Evolutionary conservation across 2,888 invertebrate species (phyloP), one percentile per base, ranked within the genome.

Genomic region (Trichogramma dendrolimi): DNA sequence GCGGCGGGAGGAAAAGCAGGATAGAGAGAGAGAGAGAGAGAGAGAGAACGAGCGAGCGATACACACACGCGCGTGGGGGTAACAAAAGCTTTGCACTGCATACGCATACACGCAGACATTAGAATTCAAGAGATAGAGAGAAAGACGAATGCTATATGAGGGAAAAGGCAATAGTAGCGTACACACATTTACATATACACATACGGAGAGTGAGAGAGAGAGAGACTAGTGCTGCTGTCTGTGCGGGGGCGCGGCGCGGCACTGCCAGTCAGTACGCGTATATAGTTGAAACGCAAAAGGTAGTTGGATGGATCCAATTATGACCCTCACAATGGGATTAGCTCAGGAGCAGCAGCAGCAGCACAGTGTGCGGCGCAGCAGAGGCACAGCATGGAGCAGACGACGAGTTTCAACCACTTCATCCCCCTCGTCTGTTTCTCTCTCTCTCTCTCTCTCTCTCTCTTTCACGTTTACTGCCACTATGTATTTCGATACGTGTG

Each of bases 281-380:
- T 27, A 27, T 27, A 27, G 27, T 27, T 27, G 27, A 8, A n/a
- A 10, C 46, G 10, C 8, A n/a, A 46, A 46, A 46, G 49, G 46
- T 58, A 60, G 62, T 58, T 65, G 57, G 58, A 60, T 62, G 56
- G 60, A 65, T 65, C 65, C 65, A 65, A 65, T 65, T 65, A 65
- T 62, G 65, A 65, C 58, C 65, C 62, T 62, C 50, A 64, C 64
- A 64, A 64, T 64, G 57, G 61, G 64, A 64, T 64, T 64, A 64
- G 59, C 57, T 50, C 38, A 47, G 53, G 57, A 60, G 43, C 44
- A 14, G 42, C 51, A 41, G 44, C 50, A 27, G 57, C 49, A 50
- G 50, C 50, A 11, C 49, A 11, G 11, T 11, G 27, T 11, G 27
- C 27, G 46, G 10, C 5, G 2, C 6, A 11, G 5, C 7, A 48